Conservation (phyloP, 2,888 invertebrate genomes). For the Hyles lineata region DNA sequence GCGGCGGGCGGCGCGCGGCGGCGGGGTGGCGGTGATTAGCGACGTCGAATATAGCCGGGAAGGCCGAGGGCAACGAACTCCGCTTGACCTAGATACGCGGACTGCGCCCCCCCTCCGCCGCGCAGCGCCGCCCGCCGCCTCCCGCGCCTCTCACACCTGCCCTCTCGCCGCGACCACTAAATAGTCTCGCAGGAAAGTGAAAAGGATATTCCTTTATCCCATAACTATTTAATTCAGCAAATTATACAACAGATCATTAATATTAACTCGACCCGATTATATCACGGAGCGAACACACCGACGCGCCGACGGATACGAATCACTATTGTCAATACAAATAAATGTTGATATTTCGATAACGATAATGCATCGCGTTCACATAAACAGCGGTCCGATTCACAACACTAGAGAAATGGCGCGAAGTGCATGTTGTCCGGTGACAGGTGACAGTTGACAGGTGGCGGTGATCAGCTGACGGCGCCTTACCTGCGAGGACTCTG, state of each 20-base stretch:
- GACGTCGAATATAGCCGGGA: slow-evolving; percentile 83
- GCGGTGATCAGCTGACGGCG: slow-evolving; percentile 57
- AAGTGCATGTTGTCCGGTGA: slow-evolving; percentile 14
- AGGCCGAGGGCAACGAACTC: slow-evolving; percentile 85
- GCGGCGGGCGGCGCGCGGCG: slow-evolving; percentile 40
- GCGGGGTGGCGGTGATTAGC: slow-evolving; percentile 70
- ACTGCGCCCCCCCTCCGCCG: slow-evolving; percentile 46
- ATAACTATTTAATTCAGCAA: slow-evolving; percentile 37
- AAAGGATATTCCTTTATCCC: slow-evolving; percentile 68
- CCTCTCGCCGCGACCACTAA: slow-evolving; percentile 40
- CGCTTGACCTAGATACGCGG: slow-evolving; percentile 80
- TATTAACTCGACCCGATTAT: slow-evolving; percentile 21
- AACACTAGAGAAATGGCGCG: slow-evolving; percentile 42
- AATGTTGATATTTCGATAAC: slow-evolving; percentile 17
- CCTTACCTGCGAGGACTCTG: slow-evolving; percentile 80
- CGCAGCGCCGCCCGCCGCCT: slow-evolving; percentile 42
- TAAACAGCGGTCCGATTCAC: slow-evolving; percentile 29
- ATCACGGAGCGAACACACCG: slow-evolving; percentile 2
- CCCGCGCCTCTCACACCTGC: slow-evolving; percentile 34
- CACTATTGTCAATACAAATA: slow-evolving; percentile 10
- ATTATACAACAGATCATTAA: slow-evolving; percentile 27
- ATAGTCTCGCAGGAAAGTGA: slow-evolving; percentile 73
- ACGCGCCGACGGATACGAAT: background rate
- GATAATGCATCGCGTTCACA: slow-evolving; percentile 22
- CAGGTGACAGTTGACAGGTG: slow-evolving; percentile 46